These are phyloP conservation scores for Calephelis nemesis DNA, from an alignment of 1,140 invertebrate genomes.

Conservation along the genomic window DNA sequence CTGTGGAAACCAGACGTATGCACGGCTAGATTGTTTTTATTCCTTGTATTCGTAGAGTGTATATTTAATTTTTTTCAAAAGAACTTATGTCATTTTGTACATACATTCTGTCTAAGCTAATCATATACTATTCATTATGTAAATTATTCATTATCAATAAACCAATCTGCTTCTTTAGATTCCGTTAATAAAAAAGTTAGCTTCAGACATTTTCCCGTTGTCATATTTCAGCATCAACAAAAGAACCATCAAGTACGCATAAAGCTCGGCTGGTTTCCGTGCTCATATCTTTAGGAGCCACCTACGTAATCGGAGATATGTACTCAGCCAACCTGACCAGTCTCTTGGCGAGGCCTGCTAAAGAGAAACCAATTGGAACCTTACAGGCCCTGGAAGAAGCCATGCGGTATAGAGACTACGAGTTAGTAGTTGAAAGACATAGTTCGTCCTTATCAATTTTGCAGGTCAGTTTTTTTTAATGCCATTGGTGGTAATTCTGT, in stretches of 20 bases:
- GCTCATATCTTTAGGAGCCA: constrained; percentile 83
- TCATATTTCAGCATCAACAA: constrained; percentile 60
- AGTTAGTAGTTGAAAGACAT: constrained; percentile 83
- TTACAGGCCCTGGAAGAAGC: constrained; percentile 81
- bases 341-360: constrained; percentile 82
- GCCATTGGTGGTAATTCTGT: not conserved
- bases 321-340: constrained; percentile 87
- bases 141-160: too few relatives aligned
- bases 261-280: constrained; percentile 82
- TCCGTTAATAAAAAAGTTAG: too few relatives aligned
- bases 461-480: constrained; percentile 74
- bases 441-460: constrained; percentile 84
- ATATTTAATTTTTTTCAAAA: too few relatives aligned
- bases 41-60: too few relatives aligned
- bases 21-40: too few relatives aligned
- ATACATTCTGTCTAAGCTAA: too few relatives aligned
- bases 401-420: constrained; percentile 81
- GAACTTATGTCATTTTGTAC: too few relatives aligned
- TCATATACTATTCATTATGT: too few relatives aligned
- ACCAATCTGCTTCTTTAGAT: too few relatives aligned
- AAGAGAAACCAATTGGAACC: constrained; percentile 82
- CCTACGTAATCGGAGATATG: constrained; percentile 86
- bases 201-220: too few relatives aligned
- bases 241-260: constrained; percentile 79
- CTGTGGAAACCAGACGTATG: too few relatives aligned